These are phyloP conservation scores for Muscicapa comitata DNA, from an alignment of 2,797 vertebrate species.

Conservation along the genomic window DNA sequence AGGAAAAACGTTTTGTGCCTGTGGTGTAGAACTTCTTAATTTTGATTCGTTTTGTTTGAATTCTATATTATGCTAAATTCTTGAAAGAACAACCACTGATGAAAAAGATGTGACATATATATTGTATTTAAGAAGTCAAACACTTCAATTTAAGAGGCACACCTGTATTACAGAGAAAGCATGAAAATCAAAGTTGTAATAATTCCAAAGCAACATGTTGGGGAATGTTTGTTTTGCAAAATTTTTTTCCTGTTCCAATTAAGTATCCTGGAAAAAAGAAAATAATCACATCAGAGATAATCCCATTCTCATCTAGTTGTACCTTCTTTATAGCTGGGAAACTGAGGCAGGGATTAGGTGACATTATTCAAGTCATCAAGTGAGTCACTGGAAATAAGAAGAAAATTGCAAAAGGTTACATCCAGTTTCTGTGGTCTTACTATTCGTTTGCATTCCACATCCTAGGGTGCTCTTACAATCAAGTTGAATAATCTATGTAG, in stretches of 20 bases:
- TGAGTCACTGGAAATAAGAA: not conserved
- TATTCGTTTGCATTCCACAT: not conserved
- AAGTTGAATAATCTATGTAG: not conserved
- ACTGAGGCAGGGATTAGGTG: not conserved
- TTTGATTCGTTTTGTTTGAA: conserved; percentile 9
- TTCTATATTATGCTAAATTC: not conserved
- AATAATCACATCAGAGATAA: not conserved
- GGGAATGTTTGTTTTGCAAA: not conserved
- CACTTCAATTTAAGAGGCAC: not conserved
- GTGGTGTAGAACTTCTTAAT: not conserved
- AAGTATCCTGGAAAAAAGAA: not conserved
- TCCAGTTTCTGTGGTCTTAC: not conserved
- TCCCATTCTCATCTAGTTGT: not conserved
- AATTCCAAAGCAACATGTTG: not conserved
- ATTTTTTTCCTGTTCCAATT: not conserved
- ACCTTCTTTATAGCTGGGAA: not conserved
- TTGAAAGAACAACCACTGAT: not conserved
- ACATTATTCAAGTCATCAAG: not conserved
- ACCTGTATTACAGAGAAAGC: not conserved
- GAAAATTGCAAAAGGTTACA: not conserved
- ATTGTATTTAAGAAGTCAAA: not conserved
- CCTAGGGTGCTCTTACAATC: not conserved
- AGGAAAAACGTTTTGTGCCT: not conserved
- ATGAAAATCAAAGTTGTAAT: not conserved
- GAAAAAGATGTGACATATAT: not conserved